phyloP scores from a whole-genome alignment of 2,797 vertebrate genomes.

The Pangasius krempfi region DNA sequence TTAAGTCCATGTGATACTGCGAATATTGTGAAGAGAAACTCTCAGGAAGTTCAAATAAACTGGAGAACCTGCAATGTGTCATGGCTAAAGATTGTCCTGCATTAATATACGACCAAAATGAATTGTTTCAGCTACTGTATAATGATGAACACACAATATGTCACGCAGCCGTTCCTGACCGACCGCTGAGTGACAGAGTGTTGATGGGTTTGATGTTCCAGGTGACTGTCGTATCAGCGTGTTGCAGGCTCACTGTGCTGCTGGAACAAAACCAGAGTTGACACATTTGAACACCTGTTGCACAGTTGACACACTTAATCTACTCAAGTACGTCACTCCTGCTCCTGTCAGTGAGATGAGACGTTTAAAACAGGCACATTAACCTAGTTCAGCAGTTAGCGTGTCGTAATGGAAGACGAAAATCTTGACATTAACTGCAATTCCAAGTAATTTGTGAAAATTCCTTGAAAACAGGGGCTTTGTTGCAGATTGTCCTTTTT shows the following conservation, averaged over 20 bases:
- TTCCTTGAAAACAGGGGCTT: not conserved
- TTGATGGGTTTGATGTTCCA: conserved; percentile 17
- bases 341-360: not conserved
- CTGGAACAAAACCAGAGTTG: conserved; percentile 19
- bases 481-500: not conserved
- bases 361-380: not conserved
- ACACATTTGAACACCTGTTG: conserved; percentile 22
- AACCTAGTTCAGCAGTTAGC: not conserved
- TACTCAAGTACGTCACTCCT: not conserved
- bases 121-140: not conserved
- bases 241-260: not conserved
- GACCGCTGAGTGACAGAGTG: not conserved
- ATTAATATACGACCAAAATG: not conserved
- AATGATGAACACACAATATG: not conserved
- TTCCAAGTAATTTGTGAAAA: not conserved
- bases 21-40: not conserved
- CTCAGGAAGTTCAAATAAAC: not conserved
- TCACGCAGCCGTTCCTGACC: not conserved
- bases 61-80: not conserved
- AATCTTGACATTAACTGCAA: not conserved
- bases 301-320: conserved; percentile 11
- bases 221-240: not conserved
- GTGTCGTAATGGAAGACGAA: not conserved
- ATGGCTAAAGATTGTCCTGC: not conserved
- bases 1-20: not conserved